Percentiles rank a stretch among this genome's conserved stretches.
These are phyloP conservation scores for Metopia argyrocephala DNA, from an alignment of 2,888 invertebrate species.

Conservation along the genomic window DNA sequence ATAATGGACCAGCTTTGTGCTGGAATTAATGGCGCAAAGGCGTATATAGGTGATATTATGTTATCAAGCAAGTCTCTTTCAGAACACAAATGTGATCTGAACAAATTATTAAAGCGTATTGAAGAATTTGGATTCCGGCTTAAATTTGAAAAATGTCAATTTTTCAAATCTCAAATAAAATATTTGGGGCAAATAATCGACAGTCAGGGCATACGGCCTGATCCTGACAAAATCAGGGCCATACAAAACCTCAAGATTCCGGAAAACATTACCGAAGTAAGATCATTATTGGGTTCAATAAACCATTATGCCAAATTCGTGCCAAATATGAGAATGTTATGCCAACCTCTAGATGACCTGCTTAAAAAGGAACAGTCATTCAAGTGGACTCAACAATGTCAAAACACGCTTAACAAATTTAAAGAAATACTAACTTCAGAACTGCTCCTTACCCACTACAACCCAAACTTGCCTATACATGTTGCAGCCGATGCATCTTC, in stretches of 20 bases:
- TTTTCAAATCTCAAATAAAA: constrained; percentile 33
- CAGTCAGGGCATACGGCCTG: constrained; percentile 30
- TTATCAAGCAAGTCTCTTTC: constrained; percentile 23
- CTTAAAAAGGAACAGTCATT: constrained; percentile 37
- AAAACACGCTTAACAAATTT: too few species aligned
- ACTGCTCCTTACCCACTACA: too few species aligned
- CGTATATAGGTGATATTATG: constrained; percentile 62
- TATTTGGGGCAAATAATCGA: constrained; percentile 58
- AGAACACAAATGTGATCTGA: constrained; percentile 14
- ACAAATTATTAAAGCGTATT: constrained; percentile 35
- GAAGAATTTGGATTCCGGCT: too few species aligned
- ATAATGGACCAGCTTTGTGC: constrained; percentile 57
- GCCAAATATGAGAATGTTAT: constrained; percentile 23
- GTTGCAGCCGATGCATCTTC: too few species aligned
- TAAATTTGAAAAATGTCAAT: constrained; percentile 56
- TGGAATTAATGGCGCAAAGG: constrained; percentile 42
- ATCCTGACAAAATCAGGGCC: constrained; percentile 26
- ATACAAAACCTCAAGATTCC: constrained; percentile 40
- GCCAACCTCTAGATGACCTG: constrained; percentile 44
- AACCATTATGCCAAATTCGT: constrained; percentile 62
- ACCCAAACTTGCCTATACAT: too few species aligned
- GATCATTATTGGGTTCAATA: constrained; percentile 50
- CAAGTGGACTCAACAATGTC: too few species aligned
- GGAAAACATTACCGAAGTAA: constrained; percentile 37
- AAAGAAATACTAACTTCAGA: too few species aligned